Conservation (phyloP, 2,797 vertebrate genomes). For the Paguma larvata region DNA sequence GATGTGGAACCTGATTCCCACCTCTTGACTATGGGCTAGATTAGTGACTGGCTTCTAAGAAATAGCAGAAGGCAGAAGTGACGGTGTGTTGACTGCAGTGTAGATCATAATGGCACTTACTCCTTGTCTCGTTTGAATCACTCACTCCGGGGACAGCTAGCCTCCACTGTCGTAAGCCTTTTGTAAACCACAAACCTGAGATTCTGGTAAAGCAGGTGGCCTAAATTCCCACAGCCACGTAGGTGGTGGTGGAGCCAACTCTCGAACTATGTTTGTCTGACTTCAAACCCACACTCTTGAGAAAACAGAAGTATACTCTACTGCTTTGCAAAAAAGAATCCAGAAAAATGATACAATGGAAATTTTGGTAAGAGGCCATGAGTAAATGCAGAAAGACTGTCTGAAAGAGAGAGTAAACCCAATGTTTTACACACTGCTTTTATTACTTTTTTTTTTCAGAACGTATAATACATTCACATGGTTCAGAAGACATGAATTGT, state of each 20-base stretch:
- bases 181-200: neutral
- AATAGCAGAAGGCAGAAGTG: neutral
- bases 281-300: neutral
- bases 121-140: neutral
- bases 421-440: neutral
- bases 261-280: neutral
- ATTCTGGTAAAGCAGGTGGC: neutral
- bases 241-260: neutral
- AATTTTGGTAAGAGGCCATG: neutral
- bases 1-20: neutral
- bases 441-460: neutral
- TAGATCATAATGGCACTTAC: neutral
- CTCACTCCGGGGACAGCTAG: neutral
- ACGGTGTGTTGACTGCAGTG: neutral
- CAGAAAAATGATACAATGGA: neutral
- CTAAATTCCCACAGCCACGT: neutral
- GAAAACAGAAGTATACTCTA: neutral
- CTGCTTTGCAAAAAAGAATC: neutral
- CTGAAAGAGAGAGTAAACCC: neutral
- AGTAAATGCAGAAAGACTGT: neutral
- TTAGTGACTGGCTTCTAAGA: neutral
- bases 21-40: neutral
- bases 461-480: neutral
- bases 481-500: conserved; percentile 8
- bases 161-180: neutral